These are phyloP conservation scores for Lysandra coridon DNA, from an alignment of 2,888 invertebrate genomes.

Conservation along the genomic window DNA sequence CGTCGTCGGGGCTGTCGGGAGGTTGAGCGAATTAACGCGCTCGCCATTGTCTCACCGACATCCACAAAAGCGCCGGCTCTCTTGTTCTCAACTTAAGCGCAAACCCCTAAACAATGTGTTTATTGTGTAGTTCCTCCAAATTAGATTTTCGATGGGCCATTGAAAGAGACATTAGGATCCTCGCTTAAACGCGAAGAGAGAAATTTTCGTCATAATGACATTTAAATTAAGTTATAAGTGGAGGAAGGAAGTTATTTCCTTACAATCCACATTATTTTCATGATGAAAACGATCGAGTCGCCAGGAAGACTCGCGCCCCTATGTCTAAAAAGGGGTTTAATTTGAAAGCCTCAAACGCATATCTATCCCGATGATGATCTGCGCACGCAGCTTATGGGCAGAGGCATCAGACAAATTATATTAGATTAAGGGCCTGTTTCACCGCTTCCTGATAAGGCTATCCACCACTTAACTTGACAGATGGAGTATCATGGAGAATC, in stretches of 20 bases:
- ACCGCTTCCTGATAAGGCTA: too few species aligned
- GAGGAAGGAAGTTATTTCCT: not conserved
- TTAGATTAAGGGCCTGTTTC: too few species aligned
- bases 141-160: not conserved
- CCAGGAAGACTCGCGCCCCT: not conserved
- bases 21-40: conserved; percentile 31
- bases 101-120: not conserved
- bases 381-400: not conserved
- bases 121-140: conserved; percentile 18
- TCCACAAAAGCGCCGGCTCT: not conserved
- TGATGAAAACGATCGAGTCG: not conserved
- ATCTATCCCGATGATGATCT: too few species aligned
- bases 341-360: too few species aligned
- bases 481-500: too few species aligned
- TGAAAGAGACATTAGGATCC: not conserved
- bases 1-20: not conserved
- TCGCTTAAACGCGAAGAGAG: not conserved
- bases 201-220: not conserved
- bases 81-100: conserved; percentile 22
- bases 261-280: not conserved
- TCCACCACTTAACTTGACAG: too few species aligned
- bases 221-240: not conserved
- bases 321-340: too few species aligned
- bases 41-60: not conserved
- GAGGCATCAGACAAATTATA: too few species aligned